phyloP scores from a whole-genome alignment of 2,888 invertebrate species.

The Cosmopolites sordidus region DNA sequence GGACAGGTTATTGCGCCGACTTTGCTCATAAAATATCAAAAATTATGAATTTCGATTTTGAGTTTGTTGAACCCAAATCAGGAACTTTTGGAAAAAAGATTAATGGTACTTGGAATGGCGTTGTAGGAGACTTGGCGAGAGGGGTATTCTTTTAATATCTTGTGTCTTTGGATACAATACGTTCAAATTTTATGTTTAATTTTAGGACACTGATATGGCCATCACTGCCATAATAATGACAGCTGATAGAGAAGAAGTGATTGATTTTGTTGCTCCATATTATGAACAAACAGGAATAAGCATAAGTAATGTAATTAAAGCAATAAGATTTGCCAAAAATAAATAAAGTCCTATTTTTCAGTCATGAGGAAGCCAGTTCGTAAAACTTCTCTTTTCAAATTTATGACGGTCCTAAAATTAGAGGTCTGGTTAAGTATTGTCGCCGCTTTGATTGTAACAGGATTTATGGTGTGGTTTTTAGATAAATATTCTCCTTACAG shows the following conservation, averaged over 20 bases:
- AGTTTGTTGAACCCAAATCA: slow-evolving; percentile 61
- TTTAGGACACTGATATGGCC: slow-evolving; percentile 76
- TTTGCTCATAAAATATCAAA: slow-evolving; percentile 67
- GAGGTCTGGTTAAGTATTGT: slow-evolving; percentile 90
- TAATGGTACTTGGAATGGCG: slow-evolving; percentile 77
- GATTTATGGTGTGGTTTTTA: slow-evolving; percentile 82
- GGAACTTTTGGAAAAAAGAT: slow-evolving; percentile 66
- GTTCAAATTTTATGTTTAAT: slow-evolving; percentile 2
- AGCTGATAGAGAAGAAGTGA: slow-evolving; percentile 82
- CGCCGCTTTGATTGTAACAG: slow-evolving; percentile 75
- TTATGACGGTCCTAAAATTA: slow-evolving; percentile 83
- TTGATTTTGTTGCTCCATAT: slow-evolving; percentile 88
- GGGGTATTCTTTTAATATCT: slow-evolving; percentile 58
- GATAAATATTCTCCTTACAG: slow-evolving; percentile 90
- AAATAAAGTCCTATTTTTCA: too few relatives aligned
- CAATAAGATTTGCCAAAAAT: too few relatives aligned
- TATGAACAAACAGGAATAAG: slow-evolving; percentile 89
- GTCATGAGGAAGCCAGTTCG: slow-evolving; percentile 79
- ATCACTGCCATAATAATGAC: slow-evolving; percentile 85
- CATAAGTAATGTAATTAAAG: too few relatives aligned
- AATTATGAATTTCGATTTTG: slow-evolving; percentile 77
- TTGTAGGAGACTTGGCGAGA: slow-evolving; percentile 75
- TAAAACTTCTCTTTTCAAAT: slow-evolving; percentile 83
- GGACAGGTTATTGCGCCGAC: slow-evolving; percentile 84
- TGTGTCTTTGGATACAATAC: neutral